These are phyloP conservation scores for Cloeon dipterum DNA, from an alignment of 2,888 invertebrate species.

Conservation along the genomic window DNA sequence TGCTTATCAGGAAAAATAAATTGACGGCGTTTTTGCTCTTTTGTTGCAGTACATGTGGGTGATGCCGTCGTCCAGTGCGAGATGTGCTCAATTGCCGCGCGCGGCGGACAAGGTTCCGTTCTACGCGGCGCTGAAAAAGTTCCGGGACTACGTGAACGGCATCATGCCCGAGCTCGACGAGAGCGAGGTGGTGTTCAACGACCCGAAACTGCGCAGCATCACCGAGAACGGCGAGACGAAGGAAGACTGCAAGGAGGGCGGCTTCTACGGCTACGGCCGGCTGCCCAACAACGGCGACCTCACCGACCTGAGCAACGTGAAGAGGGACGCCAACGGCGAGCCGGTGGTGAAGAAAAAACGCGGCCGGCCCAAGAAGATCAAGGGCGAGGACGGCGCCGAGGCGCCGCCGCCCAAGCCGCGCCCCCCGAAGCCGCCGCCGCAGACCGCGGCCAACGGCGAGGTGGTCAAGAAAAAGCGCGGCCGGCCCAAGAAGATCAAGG, in stretches of 20 bases:
- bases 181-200: conserved; percentile 64
- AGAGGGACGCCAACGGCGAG: conserved; percentile 20
- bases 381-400: conserved; percentile 41
- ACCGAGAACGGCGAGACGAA: conserved; percentile 31
- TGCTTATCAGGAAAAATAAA: too few species aligned
- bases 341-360: conserved; percentile 50
- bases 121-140: conserved; percentile 85
- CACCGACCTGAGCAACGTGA: conserved; percentile 24
- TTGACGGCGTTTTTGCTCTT: too few species aligned
- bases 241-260: conserved; percentile 13
- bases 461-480: conserved; percentile 73
- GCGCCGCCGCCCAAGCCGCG: conserved; percentile 21
- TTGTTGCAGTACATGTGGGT: conserved; percentile 89
- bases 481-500: conserved; percentile 64
- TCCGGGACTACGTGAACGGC: conserved; percentile 83
- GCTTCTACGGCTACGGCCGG: conserved; percentile 10
- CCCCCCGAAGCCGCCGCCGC: conserved; percentile 21
- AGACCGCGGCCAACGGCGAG: conserved; percentile 23
- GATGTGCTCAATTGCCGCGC: conserved; percentile 91
- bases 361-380: conserved; percentile 72
- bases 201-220: conserved; percentile 39
- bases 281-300: conserved; percentile 11
- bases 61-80: conserved; percentile 94
- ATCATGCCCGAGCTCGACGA: conserved; percentile 64
- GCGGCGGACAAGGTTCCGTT: conserved; percentile 96